Conservation (phyloP, 1,140 invertebrate genomes). For the Subanguina moxae region DNA sequence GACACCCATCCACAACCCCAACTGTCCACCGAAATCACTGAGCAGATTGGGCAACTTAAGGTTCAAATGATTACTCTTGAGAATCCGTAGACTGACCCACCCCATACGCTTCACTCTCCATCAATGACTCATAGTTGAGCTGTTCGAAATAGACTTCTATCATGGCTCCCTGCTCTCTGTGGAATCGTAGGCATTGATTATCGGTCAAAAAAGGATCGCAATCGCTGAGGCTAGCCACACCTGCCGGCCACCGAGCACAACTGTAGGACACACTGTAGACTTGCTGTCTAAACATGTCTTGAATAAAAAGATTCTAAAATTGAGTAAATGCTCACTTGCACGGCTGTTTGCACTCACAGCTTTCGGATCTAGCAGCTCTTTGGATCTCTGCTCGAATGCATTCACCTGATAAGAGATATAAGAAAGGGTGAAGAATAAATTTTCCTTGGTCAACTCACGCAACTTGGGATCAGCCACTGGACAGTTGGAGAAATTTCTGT, state of each 20-base stretch:
- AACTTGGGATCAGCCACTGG: constrained; percentile 54
- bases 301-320: background rate
- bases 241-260: constrained; percentile 35
- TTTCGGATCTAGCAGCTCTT: constrained; percentile 35
- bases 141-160: constrained; percentile 49
- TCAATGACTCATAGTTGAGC: constrained; percentile 41
- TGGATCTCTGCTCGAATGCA: constrained; percentile 49
- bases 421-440: no score
- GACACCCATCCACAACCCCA: constrained; percentile 48
- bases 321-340: constrained; percentile 41
- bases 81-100: constrained; percentile 28
- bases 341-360: constrained; percentile 50
- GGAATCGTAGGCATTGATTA: constrained; percentile 38
- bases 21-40: constrained; percentile 46
- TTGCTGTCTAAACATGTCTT: constrained; percentile 41
- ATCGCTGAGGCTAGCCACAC: constrained; percentile 19
- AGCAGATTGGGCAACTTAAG: constrained; percentile 40
- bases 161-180: constrained; percentile 44
- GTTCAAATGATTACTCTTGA: no score
- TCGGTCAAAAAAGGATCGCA: constrained; percentile 38
- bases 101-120: constrained; percentile 46
- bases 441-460: constrained; percentile 32
- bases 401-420: constrained; percentile 37
- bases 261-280: constrained; percentile 57
- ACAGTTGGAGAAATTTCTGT: constrained; percentile 49